A percentile compares a stretch with the other conserved stretches of the same genome.
phyloP scores from a whole-genome alignment of 2,113 vertebrate genomes.

The Nipponia nippon region DNA sequence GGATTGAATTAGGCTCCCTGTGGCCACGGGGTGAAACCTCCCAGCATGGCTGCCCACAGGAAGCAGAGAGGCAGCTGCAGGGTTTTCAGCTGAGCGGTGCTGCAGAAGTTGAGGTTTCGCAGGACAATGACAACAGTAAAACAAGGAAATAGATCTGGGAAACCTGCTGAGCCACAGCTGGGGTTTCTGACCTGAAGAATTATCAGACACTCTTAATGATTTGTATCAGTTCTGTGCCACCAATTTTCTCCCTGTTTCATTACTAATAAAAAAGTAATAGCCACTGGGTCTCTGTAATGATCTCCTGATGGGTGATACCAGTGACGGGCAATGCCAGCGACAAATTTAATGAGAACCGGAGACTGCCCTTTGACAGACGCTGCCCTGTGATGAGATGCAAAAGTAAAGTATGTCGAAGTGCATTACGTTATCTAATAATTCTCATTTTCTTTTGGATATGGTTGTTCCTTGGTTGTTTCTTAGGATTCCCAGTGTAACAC shows the following conservation, averaged over 20 bases:
- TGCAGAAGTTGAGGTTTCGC: background rate
- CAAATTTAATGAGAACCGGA: background rate
- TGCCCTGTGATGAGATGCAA: background rate
- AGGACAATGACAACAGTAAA: background rate
- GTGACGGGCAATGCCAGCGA: background rate
- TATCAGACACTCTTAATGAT: background rate
- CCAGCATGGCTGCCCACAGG: background rate
- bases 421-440: background rate
- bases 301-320: background rate
- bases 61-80: rapidly evolving
- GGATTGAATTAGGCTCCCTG: background rate
- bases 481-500: background rate
- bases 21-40: background rate
- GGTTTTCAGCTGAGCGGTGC: rapidly evolving
- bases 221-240: background rate
- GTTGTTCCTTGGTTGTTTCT: background rate
- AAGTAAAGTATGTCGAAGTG: background rate
- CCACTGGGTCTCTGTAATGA: background rate
- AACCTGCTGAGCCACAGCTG: background rate
- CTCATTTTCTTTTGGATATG: background rate
- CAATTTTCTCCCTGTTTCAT: background rate
- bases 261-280: background rate
- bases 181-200: background rate
- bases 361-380: background rate
- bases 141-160: background rate